phyloP scores from a whole-genome alignment of 2,888 invertebrate genomes.

The Physocephala rufipes region DNA sequence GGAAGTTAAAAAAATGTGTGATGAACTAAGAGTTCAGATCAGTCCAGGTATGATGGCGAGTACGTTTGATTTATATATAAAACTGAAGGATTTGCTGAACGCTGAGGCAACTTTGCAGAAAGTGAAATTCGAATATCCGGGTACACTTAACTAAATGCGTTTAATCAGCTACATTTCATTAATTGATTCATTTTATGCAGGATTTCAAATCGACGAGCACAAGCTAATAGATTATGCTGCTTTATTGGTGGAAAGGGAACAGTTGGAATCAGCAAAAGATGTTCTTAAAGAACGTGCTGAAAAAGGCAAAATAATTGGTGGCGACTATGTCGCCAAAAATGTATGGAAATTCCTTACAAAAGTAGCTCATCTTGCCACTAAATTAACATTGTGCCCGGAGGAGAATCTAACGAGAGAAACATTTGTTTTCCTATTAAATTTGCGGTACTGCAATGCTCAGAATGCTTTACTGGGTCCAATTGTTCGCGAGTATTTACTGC shows the following conservation, averaged over 20 bases:
- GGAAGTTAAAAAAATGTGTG: slow-evolving; percentile 69
- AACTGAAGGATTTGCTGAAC: slow-evolving; percentile 68
- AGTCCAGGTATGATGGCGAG: slow-evolving; percentile 75
- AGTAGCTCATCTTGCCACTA: slow-evolving; percentile 61
- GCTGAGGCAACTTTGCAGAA: slow-evolving; percentile 69
- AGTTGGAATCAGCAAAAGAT: slow-evolving; percentile 55
- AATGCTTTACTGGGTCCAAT: slow-evolving; percentile 73
- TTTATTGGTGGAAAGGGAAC: slow-evolving; percentile 68
- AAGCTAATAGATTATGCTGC: slow-evolving; percentile 74
- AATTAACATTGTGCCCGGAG: slow-evolving; percentile 50
- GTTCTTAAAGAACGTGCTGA: slow-evolving; percentile 68
- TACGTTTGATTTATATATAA: slow-evolving; percentile 72
- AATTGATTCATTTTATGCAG: slow-evolving; percentile 44
- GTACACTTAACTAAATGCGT: slow-evolving; percentile 44
- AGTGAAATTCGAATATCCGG: slow-evolving; percentile 68
- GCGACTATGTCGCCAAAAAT: slow-evolving; percentile 69
- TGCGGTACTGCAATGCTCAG: slow-evolving; percentile 69
- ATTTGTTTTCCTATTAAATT: slow-evolving; percentile 67
- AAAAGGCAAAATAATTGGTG: slow-evolving; percentile 63
- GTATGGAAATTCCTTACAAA: slow-evolving; percentile 72
- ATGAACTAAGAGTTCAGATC: slow-evolving; percentile 67
- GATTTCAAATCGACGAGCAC: slow-evolving; percentile 72
- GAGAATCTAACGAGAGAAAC: slow-evolving; percentile 67
- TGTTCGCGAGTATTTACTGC: slow-evolving; percentile 70
- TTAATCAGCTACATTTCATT: not conserved